Evolutionary conservation across 2,888 invertebrate species (phyloP).

Genomic region (Venusia cambrica): DNA sequence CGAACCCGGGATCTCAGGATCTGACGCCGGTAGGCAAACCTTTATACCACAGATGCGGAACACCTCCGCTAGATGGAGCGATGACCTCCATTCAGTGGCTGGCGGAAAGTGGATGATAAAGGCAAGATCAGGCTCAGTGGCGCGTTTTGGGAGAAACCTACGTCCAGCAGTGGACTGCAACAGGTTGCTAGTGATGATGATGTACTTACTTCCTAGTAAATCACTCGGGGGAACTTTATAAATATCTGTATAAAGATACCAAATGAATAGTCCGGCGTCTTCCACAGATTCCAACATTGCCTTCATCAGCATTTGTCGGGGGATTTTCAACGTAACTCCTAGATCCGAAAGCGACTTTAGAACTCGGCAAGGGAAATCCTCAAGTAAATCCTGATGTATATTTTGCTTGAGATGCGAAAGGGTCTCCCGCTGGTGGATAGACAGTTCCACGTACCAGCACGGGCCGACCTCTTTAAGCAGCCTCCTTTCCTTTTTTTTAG

Average conservation of each 20-base stretch:
- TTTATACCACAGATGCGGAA: too few relatives aligned
- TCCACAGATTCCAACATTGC: slow-evolving; percentile 52
- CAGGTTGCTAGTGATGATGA: too few relatives aligned
- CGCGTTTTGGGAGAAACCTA: too few relatives aligned
- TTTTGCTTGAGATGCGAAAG: slow-evolving; percentile 44
- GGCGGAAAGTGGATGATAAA: background rate
- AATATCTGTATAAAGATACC: slow-evolving; percentile 57
- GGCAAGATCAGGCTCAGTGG: background rate
- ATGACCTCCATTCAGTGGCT: background rate
- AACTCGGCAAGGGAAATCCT: slow-evolving; percentile 56
- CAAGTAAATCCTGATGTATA: slow-evolving; percentile 66
- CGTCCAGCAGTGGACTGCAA: too few relatives aligned
- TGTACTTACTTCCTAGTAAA: slow-evolving; percentile 43
- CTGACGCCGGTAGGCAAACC: too few relatives aligned
- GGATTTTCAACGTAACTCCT: slow-evolving; percentile 54
- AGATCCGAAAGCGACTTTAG: slow-evolving; percentile 51
- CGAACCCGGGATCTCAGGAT: too few relatives aligned
- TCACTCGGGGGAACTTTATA: slow-evolving; percentile 59
- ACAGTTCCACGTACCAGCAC: slow-evolving; percentile 61
- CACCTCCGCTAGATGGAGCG: too few relatives aligned
- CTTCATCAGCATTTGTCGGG: slow-evolving; percentile 46
- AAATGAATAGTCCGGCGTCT: slow-evolving; percentile 70
- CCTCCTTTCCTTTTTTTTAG: slow-evolving; percentile 41
- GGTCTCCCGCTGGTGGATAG: slow-evolving; percentile 50
- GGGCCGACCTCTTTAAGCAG: slow-evolving; percentile 55